Percentiles rank a stretch among this genome's conserved stretches.
phyloP scores from a whole-genome alignment of 2,888 invertebrate species.

The Phengaris arion region DNA sequence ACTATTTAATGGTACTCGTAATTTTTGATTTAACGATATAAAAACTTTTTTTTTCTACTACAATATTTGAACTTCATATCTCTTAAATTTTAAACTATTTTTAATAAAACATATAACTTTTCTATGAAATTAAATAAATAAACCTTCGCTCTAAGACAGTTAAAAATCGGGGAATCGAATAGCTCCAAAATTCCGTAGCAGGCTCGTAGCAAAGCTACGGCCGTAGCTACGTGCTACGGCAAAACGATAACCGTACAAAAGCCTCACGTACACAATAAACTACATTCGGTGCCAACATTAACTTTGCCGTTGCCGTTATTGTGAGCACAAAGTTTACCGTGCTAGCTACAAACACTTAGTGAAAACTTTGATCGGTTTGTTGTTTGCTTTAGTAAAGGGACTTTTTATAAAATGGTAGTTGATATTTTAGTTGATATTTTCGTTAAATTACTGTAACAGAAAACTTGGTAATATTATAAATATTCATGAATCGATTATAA shows the following conservation, averaged over 20 bases:
- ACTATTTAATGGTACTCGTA: too few species aligned
- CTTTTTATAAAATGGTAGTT: neutral
- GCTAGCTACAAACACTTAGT: neutral
- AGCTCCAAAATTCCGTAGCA: neutral
- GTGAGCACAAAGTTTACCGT: neutral
- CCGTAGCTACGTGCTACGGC: neutral
- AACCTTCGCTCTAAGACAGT: neutral
- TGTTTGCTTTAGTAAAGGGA: neutral
- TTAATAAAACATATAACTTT: too few species aligned
- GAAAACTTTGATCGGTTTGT: neutral
- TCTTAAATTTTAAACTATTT: too few species aligned
- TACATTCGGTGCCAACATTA: neutral
- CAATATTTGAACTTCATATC: too few species aligned
- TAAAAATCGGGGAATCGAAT: neutral
- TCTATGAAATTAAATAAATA: too few species aligned
- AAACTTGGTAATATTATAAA: too few species aligned
- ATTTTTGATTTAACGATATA: too few species aligned
- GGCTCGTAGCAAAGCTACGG: slow-evolving; percentile 9
- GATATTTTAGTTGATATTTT: neutral
- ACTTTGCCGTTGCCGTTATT: neutral
- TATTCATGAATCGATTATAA: too few species aligned
- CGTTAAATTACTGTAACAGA: too few species aligned
- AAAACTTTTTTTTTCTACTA: too few species aligned
- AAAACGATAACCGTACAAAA: neutral
- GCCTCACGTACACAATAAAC: neutral